phyloP scores from a whole-genome alignment of 2,888 invertebrate genomes.

The Drosophila phalerata region DNA sequence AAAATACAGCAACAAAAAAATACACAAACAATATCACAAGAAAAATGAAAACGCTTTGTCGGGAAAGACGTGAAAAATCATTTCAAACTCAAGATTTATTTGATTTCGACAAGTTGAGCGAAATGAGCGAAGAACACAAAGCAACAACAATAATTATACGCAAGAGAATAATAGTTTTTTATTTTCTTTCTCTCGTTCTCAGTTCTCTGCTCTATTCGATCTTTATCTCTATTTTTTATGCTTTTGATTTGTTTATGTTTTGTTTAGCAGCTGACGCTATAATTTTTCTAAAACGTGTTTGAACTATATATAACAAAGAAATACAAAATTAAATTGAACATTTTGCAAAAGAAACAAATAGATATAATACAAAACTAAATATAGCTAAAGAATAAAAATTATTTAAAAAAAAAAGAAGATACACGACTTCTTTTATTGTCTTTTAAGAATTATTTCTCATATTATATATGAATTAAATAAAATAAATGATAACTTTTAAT shows the following conservation, averaged over 20 bases:
- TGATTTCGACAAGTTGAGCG: slow-evolving; percentile 52
- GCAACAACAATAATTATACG: slow-evolving; percentile 28
- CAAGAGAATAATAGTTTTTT: slow-evolving; percentile 39
- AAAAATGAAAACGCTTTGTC: slow-evolving; percentile 20
- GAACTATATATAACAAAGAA: slow-evolving; percentile 30
- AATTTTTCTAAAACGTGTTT: slow-evolving; percentile 61
- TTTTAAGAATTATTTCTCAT: background rate
- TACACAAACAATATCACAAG: slow-evolving; percentile 10
- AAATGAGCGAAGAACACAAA: slow-evolving; percentile 26
- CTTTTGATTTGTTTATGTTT: slow-evolving; percentile 57
- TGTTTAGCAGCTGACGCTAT: slow-evolving; percentile 61
- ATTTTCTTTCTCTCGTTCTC: slow-evolving; percentile 1
- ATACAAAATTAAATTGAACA: background rate
- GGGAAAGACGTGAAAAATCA: slow-evolving; percentile 57
- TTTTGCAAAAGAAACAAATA: background rate
- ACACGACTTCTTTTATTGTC: too few relatives aligned
- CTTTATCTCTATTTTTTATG: slow-evolving; percentile 27
- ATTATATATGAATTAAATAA: background rate
- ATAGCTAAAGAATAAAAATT: too few relatives aligned
- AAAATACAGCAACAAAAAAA: slow-evolving; percentile 18
- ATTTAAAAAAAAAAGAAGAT: too few relatives aligned
- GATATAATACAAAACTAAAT: background rate
- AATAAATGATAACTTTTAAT: background rate
- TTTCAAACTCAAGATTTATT: slow-evolving; percentile 67
- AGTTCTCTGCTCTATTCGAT: slow-evolving; percentile 15